Evolutionary conservation across 2,113 vertebrate species (phyloP).

Genomic region (Bettongia penicillata): DNA sequence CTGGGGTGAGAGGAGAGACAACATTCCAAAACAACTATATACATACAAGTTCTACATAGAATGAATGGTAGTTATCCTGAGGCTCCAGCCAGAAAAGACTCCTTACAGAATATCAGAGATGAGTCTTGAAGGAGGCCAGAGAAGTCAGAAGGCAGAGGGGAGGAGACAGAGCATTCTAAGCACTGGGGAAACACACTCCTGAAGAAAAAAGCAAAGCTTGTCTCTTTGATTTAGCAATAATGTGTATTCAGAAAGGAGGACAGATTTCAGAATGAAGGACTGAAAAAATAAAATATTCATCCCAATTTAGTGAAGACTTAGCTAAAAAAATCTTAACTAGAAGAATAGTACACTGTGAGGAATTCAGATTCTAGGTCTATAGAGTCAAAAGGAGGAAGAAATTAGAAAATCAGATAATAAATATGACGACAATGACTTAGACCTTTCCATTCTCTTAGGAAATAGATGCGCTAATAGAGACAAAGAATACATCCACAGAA

Average conservation of each 20-base stretch:
- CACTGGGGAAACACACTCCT: neutral
- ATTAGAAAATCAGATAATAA: neutral
- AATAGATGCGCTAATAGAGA: neutral
- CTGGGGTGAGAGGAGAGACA: neutral
- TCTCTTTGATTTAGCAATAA: neutral
- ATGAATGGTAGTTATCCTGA: neutral
- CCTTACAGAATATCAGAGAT: neutral
- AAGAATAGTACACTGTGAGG: slow-evolving; percentile 7
- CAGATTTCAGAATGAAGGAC: neutral
- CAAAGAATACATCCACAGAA: neutral
- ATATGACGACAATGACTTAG: neutral
- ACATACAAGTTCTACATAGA: neutral
- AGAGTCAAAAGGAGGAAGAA: neutral
- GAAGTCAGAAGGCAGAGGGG: neutral
- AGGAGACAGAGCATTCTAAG: neutral
- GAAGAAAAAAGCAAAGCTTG: neutral
- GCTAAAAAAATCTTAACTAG: slow-evolving; percentile 34
- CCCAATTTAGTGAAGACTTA: neutral
- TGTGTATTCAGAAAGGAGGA: slow-evolving; percentile 39
- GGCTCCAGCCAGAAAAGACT: neutral
- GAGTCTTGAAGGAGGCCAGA: neutral
- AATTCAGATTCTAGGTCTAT: neutral
- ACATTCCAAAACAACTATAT: neutral
- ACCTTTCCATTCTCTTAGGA: neutral
- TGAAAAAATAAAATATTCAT: slow-evolving; percentile 31